Evolutionary conservation across 1,140 invertebrate genomes (phyloP).

Genomic region (Lasioglossum baleicum): DNA sequence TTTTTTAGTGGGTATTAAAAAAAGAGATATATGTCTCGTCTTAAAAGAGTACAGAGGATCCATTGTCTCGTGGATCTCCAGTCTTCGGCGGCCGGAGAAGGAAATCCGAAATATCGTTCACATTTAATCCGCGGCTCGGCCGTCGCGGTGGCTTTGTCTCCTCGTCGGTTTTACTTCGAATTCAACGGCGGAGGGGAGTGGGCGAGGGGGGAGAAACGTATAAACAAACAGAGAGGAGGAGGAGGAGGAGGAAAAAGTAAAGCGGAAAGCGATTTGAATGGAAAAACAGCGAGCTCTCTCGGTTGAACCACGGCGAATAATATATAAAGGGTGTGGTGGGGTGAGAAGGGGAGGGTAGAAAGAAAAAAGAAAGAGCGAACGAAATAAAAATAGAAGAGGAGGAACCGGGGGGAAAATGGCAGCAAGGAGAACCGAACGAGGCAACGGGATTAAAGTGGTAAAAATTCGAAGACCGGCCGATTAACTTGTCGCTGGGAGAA

Average conservation of each 20-base stretch:
- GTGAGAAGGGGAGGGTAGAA: neutral
- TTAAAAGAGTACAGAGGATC: too few relatives aligned
- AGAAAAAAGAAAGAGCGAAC: neutral
- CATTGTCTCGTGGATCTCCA: too few relatives aligned
- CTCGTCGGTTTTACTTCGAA: neutral
- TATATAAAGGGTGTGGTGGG: neutral
- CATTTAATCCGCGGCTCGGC: too few relatives aligned
- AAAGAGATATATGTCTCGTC: too few relatives aligned
- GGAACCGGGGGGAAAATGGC: neutral
- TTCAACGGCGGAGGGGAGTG: neutral
- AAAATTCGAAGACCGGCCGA: slow-evolving; percentile 48
- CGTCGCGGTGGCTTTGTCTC: neutral
- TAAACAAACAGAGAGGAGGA: neutral
- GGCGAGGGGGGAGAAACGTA: neutral
- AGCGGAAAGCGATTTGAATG: neutral
- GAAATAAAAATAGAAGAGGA: neutral
- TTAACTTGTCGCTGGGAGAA: slow-evolving; percentile 68
- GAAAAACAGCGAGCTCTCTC: slow-evolving; percentile 17
- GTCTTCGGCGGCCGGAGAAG: too few relatives aligned
- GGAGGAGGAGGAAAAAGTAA: slow-evolving; percentile 12
- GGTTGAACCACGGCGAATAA: slow-evolving; percentile 1
- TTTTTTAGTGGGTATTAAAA: too few relatives aligned
- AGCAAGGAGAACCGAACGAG: neutral
- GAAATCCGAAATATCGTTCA: too few relatives aligned
- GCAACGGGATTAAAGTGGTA: slow-evolving; percentile 12